Conservation (phyloP, 2,113 vertebrate genomes). For the Marmota monax region DNA sequence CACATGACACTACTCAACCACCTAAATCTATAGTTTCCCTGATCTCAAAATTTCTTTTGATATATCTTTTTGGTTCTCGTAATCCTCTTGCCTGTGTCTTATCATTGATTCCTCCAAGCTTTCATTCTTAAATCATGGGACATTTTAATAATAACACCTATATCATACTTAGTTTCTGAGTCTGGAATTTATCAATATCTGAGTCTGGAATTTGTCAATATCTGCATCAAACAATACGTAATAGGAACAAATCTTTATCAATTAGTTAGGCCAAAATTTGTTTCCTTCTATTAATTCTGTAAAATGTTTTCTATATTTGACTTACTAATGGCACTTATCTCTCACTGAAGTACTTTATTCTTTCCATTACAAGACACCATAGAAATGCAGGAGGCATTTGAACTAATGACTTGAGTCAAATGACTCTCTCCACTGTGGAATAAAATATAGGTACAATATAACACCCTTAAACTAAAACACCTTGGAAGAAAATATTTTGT, state of each 20-base stretch:
- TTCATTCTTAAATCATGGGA: neutral
- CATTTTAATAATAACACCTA: neutral
- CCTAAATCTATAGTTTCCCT: neutral
- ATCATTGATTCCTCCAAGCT: neutral
- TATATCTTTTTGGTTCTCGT: neutral
- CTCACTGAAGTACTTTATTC: neutral
- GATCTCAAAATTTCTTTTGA: neutral
- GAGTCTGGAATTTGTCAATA: neutral
- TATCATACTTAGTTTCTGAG: neutral
- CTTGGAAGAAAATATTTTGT: neutral
- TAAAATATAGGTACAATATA: neutral
- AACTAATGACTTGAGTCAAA: neutral
- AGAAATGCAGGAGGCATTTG: neutral
- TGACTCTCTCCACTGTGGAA: rapidly evolving
- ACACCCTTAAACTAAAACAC: neutral
- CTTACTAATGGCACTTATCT: neutral
- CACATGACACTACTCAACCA: neutral
- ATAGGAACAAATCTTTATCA: neutral
- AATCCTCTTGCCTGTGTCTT: neutral
- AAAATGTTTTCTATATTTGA: neutral
- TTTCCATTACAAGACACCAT: neutral
- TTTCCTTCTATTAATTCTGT: neutral
- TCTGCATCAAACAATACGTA: neutral
- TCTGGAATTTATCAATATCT: neutral
- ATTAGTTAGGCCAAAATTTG: neutral